Evolutionary conservation across 2,113 vertebrate species (phyloP).

Genomic region (Brienomyrus longianalis): DNA sequence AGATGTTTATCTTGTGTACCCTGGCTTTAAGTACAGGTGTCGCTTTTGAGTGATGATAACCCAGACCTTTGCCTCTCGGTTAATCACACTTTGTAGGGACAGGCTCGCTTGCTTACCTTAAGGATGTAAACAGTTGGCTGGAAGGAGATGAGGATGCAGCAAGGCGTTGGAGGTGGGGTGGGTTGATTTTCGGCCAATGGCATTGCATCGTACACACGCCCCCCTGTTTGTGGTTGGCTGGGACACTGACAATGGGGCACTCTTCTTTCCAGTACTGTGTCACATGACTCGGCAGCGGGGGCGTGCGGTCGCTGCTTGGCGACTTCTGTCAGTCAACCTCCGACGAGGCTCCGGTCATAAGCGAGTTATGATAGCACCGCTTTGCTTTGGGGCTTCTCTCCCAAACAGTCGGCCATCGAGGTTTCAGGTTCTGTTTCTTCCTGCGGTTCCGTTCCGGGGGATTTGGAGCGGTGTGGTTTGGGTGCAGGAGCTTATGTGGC

Average conservation of each 20-base stretch:
- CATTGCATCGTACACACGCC: not conserved
- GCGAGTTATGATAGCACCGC: not conserved
- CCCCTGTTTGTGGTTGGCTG: not conserved
- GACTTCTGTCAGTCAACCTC: not conserved
- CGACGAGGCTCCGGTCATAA: not conserved
- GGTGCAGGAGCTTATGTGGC: not conserved
- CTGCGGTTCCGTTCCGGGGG: not conserved
- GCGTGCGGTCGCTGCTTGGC: not conserved
- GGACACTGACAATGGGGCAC: not conserved
- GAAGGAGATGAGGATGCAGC: not conserved
- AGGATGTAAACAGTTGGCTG: not conserved
- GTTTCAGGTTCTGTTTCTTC: not conserved
- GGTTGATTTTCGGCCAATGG: not conserved
- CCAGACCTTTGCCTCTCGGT: not conserved
- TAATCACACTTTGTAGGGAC: not conserved
- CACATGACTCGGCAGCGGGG: not conserved
- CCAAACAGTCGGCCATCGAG: not conserved
- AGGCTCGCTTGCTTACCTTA: not conserved
- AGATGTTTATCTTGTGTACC: not conserved
- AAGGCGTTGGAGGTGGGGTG: not conserved
- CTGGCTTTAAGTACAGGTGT: not conserved
- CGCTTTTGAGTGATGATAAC: not conserved
- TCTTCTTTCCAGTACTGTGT: not conserved
- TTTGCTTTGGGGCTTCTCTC: not conserved
- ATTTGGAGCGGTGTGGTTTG: not conserved